Conservation (phyloP, 2,888 invertebrate species). For the Phaedon cochleariae region DNA sequence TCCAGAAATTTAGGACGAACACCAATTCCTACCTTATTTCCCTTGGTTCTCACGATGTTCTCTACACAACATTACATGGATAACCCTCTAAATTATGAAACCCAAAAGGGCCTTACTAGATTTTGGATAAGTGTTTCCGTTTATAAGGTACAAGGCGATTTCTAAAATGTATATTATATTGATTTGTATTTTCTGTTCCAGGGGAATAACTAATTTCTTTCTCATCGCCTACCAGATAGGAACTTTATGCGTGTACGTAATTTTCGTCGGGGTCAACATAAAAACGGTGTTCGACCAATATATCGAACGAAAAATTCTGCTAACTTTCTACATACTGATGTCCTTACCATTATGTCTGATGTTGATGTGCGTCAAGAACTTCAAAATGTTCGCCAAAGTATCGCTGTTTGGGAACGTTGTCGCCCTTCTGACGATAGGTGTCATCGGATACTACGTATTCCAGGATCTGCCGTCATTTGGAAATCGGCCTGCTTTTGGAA, state of each 20-base stretch:
- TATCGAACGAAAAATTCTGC: not conserved
- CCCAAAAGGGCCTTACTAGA: too few relatives aligned
- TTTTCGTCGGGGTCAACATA: not conserved
- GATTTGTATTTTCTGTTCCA: not conserved
- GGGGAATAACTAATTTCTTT: not conserved
- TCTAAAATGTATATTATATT: too few relatives aligned
- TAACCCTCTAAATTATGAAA: too few relatives aligned
- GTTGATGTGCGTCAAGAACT: slow-evolving; percentile 2
- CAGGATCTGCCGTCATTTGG: slow-evolving; percentile 12
- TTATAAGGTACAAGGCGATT: too few relatives aligned
- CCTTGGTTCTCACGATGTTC: too few relatives aligned
- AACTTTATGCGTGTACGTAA: not conserved
- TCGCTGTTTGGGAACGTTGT: not conserved
- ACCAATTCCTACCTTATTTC: too few relatives aligned
- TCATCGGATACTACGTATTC: not conserved
- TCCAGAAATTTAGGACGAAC: too few relatives aligned
- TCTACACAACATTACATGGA: too few relatives aligned
- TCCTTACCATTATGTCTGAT: not conserved
- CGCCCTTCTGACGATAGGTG: not conserved
- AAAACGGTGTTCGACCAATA: slow-evolving; percentile 2
- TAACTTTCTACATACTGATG: not conserved
- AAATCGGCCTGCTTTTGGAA: too few relatives aligned
- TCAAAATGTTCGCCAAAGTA: slow-evolving; percentile 9
- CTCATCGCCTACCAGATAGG: not conserved
- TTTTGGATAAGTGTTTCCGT: too few relatives aligned